These are phyloP conservation scores for Ectemnius cavifrons DNA, from an alignment of 2,888 invertebrate species.

Conservation along the genomic window DNA sequence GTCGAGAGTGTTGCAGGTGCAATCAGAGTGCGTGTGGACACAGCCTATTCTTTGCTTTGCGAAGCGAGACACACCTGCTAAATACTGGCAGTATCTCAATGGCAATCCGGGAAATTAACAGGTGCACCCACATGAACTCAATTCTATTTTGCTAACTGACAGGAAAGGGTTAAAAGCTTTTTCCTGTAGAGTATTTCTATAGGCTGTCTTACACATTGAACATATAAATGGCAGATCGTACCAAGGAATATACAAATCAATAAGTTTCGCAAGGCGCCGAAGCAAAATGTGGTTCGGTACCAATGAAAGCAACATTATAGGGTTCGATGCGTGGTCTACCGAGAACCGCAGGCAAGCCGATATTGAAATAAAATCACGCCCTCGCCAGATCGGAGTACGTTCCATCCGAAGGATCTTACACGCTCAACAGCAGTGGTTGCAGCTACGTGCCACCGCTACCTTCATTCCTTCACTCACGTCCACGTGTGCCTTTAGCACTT, in stretches of 20 bases:
- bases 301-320: conserved; percentile 50
- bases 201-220: no score
- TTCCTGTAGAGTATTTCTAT: no score
- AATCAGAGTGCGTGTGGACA: conserved; percentile 62
- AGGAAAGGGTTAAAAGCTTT: neutral
- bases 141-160: neutral
- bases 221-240: no score
- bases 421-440: conserved; percentile 42
- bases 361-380: conserved; percentile 76
- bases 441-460: conserved; percentile 44
- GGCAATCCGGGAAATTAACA: conserved; percentile 29
- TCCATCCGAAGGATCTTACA: conserved; percentile 52
- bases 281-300: conserved; percentile 43
- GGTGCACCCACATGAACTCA: conserved; percentile 3
- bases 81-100: conserved; percentile 14
- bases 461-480: conserved; percentile 36
- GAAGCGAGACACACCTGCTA: conserved; percentile 66
- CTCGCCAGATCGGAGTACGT: conserved; percentile 56
- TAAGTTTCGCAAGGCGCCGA: no score
- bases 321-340: conserved; percentile 38
- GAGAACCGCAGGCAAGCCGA: conserved; percentile 64
- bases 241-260: no score
- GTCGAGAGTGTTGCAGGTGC: conserved; percentile 39
- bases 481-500: neutral
- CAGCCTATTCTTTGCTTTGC: conserved; percentile 67